A percentile compares a stretch with the other conserved stretches of the same genome.
Evolutionary conservation across 2,888 invertebrate species (phyloP).

Genomic region (Cataglyphis rosenhaueri): DNA sequence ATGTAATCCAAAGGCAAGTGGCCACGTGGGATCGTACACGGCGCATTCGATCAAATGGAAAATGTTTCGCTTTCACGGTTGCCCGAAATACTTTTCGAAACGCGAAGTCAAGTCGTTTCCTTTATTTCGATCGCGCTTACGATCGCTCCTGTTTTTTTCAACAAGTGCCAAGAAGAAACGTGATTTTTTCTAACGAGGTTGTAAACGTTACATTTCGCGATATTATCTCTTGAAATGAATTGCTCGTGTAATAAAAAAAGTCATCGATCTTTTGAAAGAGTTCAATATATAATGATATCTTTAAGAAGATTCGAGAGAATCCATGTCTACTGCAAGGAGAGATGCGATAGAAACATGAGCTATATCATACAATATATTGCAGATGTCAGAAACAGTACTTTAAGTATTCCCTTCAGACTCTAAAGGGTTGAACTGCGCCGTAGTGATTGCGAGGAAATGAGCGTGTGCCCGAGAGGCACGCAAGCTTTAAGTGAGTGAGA

Average conservation of each 20-base stretch:
- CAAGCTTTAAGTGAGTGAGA: conserved; percentile 31
- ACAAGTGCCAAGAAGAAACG: conserved; percentile 17
- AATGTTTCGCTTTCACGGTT: conserved; percentile 21
- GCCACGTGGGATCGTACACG: conserved; percentile 17
- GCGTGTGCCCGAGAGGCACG: conserved; percentile 21
- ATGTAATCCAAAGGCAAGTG: conserved; percentile 31
- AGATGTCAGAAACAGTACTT: conserved; percentile 43
- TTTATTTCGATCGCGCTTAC: conserved; percentile 36
- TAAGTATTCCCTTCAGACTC: conserved; percentile 16
- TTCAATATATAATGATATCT: conserved; percentile 12
- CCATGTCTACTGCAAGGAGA: conserved; percentile 15
- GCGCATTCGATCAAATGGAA: conserved; percentile 25
- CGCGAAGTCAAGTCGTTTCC: conserved; percentile 30
- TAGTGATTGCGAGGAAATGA: conserved; percentile 26
- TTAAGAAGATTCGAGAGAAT: not conserved
- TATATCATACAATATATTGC: conserved; percentile 18
- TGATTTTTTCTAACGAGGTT: conserved; percentile 34
- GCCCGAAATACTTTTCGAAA: conserved; percentile 22
- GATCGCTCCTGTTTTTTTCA: not conserved
- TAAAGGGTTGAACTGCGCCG: conserved; percentile 23
- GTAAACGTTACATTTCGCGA: not conserved
- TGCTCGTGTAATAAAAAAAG: not conserved
- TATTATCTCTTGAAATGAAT: not conserved
- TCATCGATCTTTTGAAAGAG: not conserved
- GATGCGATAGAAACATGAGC: conserved; percentile 24